phyloP scores from a whole-genome alignment of 1,140 invertebrate species.

The Physella acuta region DNA sequence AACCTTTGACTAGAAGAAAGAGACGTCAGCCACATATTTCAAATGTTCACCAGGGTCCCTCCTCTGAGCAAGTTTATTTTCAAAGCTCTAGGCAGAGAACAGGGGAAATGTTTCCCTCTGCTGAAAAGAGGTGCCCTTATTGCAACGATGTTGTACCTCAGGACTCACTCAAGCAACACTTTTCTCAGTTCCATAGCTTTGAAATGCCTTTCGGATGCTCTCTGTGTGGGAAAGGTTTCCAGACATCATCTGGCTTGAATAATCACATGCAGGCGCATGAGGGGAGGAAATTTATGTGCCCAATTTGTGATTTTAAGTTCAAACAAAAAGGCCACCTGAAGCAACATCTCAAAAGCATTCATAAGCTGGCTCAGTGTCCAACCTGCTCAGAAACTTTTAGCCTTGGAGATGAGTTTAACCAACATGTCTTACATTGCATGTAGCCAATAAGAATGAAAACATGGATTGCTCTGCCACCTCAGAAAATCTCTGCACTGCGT shows the following conservation, averaged over 20 bases:
- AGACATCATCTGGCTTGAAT: conserved; percentile 11
- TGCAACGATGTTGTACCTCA: not conserved
- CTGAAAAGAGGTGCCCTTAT: conserved; percentile 6
- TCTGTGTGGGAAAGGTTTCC: conserved; percentile 11
- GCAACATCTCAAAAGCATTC: conserved; percentile 17
- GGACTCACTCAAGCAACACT: conserved; percentile 2
- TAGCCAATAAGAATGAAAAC: not conserved
- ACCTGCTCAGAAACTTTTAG: conserved; percentile 12
- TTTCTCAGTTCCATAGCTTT: conserved; percentile 10
- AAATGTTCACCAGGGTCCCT: no score
- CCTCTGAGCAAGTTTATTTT: no score
- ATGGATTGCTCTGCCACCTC: not conserved
- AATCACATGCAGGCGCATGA: conserved; percentile 18
- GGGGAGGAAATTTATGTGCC: conserved; percentile 18
- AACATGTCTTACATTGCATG: conserved; percentile 13
- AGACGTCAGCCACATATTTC: no score
- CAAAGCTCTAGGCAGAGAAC: no score
- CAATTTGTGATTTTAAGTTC: conserved; percentile 16
- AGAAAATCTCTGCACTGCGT: not conserved
- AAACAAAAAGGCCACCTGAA: conserved; percentile 13
- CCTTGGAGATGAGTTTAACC: conserved; percentile 15
- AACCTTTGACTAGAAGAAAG: no score
- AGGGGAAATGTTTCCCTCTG: not conserved
- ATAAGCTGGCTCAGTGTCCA: conserved; percentile 14
- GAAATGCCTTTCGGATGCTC: conserved; percentile 11